phyloP scores from a whole-genome alignment of 2,113 vertebrate species.

The Archilochus colubris region DNA sequence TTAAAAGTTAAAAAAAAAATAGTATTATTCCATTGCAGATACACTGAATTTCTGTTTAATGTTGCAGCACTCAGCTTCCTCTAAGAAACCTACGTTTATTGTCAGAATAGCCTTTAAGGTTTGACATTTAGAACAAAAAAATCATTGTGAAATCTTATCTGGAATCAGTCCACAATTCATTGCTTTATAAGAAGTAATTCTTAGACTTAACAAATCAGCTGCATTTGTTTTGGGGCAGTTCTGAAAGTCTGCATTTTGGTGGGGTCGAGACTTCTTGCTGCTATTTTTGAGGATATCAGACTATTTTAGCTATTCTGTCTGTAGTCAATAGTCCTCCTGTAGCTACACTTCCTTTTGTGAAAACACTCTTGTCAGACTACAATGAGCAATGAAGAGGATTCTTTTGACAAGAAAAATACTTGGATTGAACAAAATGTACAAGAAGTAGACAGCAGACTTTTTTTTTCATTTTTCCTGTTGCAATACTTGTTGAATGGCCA shows the following conservation, averaged over 20 bases:
- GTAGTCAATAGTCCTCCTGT: neutral
- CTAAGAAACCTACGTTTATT: neutral
- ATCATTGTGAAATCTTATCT: slow-evolving; percentile 37
- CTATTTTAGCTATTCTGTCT: neutral
- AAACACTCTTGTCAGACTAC: neutral
- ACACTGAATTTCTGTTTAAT: neutral
- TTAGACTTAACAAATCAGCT: neutral
- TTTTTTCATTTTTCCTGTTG: neutral
- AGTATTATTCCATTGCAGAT: neutral
- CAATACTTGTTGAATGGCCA: neutral
- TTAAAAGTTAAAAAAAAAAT: neutral
- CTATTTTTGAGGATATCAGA: neutral
- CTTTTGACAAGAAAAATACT: neutral
- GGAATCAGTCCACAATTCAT: slow-evolving; percentile 32
- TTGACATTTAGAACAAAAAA: slow-evolving; percentile 57
- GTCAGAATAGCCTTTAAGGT: slow-evolving; percentile 20
- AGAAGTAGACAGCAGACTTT: neutral
- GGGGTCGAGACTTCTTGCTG: neutral
- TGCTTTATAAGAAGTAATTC: neutral
- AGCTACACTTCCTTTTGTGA: neutral
- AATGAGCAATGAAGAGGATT: neutral
- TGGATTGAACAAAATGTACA: neutral
- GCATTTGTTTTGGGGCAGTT: neutral
- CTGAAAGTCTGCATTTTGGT: neutral
- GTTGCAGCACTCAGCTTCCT: neutral